Evolutionary conservation across 2,888 invertebrate genomes (phyloP).

Genomic region (Megalurothrips usitatus): DNA sequence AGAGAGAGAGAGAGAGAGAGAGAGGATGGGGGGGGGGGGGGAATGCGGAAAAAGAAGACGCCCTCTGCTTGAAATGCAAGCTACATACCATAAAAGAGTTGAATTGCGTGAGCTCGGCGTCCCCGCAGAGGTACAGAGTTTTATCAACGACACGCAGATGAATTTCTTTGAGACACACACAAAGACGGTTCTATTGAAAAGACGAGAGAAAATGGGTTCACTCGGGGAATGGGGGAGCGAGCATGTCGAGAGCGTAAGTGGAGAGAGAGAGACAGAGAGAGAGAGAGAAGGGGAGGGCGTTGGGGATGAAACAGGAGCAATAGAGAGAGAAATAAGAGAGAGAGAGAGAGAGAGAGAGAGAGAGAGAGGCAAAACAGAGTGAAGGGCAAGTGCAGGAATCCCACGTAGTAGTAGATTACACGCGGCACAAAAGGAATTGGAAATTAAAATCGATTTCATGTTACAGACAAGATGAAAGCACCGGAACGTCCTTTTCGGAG

Average conservation of each 20-base stretch:
- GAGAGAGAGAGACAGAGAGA: neutral
- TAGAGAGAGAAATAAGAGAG: neutral
- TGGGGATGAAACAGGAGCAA: neutral
- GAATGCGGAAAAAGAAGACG: neutral
- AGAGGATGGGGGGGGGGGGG: too few relatives aligned
- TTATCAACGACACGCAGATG: constrained; percentile 9
- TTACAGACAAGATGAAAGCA: constrained; percentile 19
- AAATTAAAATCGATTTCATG: constrained; percentile 25
- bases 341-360: neutral
- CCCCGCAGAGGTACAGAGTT: neutral
- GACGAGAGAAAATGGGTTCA: neutral
- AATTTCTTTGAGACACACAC: constrained; percentile 18
- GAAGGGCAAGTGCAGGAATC: constrained; percentile 16
- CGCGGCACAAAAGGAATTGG: constrained; percentile 24
- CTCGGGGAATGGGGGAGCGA: neutral
- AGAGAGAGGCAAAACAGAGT: neutral
- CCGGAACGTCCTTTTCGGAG: neutral
- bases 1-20: too few relatives aligned
- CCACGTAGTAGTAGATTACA: constrained; percentile 13
- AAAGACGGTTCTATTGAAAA: constrained; percentile 21
- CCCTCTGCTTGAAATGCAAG: neutral
- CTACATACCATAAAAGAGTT: constrained; percentile 1
- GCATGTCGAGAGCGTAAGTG: neutral
- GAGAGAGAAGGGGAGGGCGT: neutral
- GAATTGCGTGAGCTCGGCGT: neutral